Conservation (phyloP, 2,113 vertebrate species). For the Steatornis caripensis region DNA sequence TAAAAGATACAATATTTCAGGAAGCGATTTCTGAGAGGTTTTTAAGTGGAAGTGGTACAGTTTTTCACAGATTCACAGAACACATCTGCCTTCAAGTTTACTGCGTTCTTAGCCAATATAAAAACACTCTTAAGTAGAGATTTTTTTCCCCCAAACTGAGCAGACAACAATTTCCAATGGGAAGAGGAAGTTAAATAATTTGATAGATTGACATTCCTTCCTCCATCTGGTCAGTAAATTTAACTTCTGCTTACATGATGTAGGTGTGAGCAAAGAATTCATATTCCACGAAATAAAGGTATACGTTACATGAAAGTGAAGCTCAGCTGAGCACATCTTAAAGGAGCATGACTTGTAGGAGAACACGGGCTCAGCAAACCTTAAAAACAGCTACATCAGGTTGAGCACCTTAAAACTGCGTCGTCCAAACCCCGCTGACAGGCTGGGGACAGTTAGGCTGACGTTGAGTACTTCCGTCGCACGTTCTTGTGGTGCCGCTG, state of each 20-base stretch:
- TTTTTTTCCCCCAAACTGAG: not conserved
- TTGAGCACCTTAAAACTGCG: not conserved
- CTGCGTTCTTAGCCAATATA: not conserved
- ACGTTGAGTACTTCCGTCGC: not conserved
- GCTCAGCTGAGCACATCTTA: not conserved
- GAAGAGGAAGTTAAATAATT: not conserved
- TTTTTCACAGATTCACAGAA: not conserved
- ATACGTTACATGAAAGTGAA: not conserved
- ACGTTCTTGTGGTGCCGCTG: not conserved
- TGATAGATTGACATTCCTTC: not conserved
- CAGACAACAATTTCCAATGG: not conserved
- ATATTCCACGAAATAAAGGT: not conserved
- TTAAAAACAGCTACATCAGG: not conserved
- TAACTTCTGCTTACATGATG: not conserved
- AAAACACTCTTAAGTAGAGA: not conserved
- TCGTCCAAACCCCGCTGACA: not conserved
- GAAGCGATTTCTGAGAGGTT: not conserved
- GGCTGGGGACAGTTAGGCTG: not conserved
- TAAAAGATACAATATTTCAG: not conserved
- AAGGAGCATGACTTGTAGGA: not conserved
- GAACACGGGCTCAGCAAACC: not conserved
- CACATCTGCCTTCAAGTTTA: not conserved
- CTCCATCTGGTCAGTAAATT: not conserved
- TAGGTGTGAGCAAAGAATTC: not conserved
- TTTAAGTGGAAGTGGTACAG: not conserved